These are phyloP conservation scores for Scolopax rusticola DNA, from an alignment of 2,797 vertebrate genomes.

Conservation along the genomic window DNA sequence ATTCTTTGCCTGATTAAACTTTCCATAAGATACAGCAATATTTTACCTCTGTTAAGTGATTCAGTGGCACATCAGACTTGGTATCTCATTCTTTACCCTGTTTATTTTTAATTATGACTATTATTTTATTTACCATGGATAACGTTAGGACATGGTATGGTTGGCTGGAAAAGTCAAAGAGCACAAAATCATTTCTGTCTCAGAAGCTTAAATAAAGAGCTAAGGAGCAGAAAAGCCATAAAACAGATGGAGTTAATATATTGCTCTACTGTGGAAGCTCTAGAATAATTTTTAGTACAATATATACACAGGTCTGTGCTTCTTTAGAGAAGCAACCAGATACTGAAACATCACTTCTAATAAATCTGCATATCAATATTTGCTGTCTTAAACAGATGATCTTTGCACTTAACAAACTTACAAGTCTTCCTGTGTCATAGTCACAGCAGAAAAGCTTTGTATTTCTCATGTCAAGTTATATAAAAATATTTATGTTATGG, in stretches of 20 bases:
- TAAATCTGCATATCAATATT: neutral
- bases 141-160: neutral
- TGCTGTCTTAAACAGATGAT: neutral
- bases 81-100: slow-evolving; percentile 34
- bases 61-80: neutral
- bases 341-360: neutral
- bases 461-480: neutral
- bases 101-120: slow-evolving; percentile 68
- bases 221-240: neutral
- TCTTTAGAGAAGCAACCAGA: neutral
- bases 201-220: slow-evolving; percentile 11
- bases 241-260: neutral
- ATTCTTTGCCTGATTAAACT: slow-evolving; percentile 70
- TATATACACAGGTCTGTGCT: fast-evolving
- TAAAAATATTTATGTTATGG: neutral
- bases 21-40: slow-evolving; percentile 28
- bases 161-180: slow-evolving; percentile 20
- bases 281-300: neutral
- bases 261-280: neutral
- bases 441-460: neutral
- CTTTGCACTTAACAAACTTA: neutral
- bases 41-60: slow-evolving; percentile 57
- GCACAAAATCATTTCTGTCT: neutral
- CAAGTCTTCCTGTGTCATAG: neutral
- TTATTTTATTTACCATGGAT: slow-evolving; percentile 34